Evolutionary conservation across 2,113 vertebrate genomes (phyloP).

Genomic region (Ptilorrhoa leucosticta): DNA sequence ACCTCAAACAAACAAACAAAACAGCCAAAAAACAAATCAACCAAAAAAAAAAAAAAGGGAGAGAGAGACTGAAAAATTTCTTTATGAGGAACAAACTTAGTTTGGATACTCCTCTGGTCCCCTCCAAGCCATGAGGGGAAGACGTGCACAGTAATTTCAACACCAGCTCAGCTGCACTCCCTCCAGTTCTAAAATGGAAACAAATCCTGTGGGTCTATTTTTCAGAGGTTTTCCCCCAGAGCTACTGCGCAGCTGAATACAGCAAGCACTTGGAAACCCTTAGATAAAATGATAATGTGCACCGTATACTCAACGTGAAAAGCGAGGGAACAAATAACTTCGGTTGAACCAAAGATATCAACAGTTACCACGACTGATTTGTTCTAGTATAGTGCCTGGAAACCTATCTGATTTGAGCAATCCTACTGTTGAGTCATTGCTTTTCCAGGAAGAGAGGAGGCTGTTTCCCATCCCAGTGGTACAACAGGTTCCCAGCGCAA

Average conservation of each 20-base stretch:
- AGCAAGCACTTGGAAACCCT: not conserved
- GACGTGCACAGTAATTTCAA: not conserved
- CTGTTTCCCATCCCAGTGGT: not conserved
- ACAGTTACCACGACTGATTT: not conserved
- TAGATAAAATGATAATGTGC: not conserved
- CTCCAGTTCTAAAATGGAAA: not conserved
- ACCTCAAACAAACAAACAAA: not conserved
- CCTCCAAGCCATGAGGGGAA: not conserved
- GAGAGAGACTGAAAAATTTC: not conserved
- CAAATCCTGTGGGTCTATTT: not conserved
- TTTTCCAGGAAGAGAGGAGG: not conserved
- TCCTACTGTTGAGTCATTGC: not conserved
- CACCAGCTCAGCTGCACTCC: not conserved
- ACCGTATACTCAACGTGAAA: not conserved
- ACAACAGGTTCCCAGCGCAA: not conserved
- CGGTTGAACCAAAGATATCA: not conserved
- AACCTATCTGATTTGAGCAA: not conserved
- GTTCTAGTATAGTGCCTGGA: not conserved
- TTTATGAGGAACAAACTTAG: not conserved
- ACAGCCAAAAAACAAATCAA: not conserved
- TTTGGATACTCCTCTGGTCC: not conserved
- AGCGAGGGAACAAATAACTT: not conserved
- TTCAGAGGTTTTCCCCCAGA: not conserved
- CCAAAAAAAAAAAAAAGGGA: not conserved
- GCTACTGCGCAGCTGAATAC: not conserved